A percentile compares a stretch with the other conserved stretches of the same genome.
These are phyloP conservation scores for Beroe forskalii DNA, from an alignment of 37 sponge, comb jelly and placozoan genomes.

Conservation along the genomic window DNA sequence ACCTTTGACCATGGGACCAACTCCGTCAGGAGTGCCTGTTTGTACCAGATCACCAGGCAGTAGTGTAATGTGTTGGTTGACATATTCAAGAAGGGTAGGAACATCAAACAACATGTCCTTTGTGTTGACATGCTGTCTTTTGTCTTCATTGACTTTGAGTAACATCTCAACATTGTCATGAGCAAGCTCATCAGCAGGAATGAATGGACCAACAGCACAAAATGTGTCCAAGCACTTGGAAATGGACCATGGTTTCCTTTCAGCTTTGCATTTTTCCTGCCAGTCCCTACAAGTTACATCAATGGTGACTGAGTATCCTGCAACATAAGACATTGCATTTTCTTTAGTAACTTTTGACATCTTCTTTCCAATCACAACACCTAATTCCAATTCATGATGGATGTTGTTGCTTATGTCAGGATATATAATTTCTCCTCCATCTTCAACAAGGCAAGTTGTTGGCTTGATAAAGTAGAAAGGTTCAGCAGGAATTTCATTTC, in stretches of 20 bases:
- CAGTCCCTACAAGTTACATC: slow-evolving; percentile 94
- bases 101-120: slow-evolving; percentile 89
- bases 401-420: slow-evolving; percentile 66
- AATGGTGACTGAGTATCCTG: slow-evolving; percentile 87
- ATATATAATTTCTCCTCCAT: slow-evolving; percentile 79
- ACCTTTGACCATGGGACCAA: slow-evolving; percentile 73
- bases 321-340: slow-evolving; percentile 74
- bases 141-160: slow-evolving; percentile 87
- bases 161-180: slow-evolving; percentile 75
- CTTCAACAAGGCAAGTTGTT: slow-evolving; percentile 81
- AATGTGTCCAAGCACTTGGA: slow-evolving; percentile 94
- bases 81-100: slow-evolving; percentile 82
- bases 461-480: slow-evolving; percentile 96
- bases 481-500: slow-evolving; percentile 80
- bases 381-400: slow-evolving; percentile 92
- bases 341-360: slow-evolving; percentile 80
- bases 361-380: slow-evolving; percentile 82
- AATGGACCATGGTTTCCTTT: slow-evolving; percentile 84
- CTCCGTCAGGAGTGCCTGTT: slow-evolving; percentile 95
- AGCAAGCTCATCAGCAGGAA: slow-evolving; percentile 72
- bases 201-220: slow-evolving; percentile 85
- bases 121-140: slow-evolving; percentile 82
- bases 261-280: slow-evolving; percentile 67
- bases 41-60: slow-evolving; percentile 86
- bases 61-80: slow-evolving; percentile 82